phyloP scores from a whole-genome alignment of 2,113 vertebrate species.

The Corynorhinus townsendii region DNA sequence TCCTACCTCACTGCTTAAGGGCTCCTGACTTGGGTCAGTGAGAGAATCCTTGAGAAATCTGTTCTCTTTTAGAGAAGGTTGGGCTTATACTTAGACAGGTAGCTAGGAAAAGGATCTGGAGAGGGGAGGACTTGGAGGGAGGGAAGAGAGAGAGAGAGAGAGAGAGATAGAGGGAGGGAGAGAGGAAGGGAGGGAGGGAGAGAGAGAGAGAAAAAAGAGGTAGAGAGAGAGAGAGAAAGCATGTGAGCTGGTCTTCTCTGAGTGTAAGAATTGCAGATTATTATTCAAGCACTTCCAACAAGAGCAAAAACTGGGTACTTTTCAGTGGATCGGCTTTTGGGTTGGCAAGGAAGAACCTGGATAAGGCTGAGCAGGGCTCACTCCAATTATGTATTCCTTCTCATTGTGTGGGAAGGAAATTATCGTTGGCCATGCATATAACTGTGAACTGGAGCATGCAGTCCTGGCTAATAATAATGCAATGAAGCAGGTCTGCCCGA shows the following conservation, averaged over 20 bases:
- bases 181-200: neutral
- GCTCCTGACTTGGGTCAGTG: neutral
- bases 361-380: neutral
- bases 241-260: neutral
- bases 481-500: neutral
- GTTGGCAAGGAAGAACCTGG: neutral
- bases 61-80: neutral
- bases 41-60: neutral
- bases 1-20: neutral
- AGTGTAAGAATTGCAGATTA: neutral
- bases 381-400: slow-evolving; percentile 1
- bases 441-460: slow-evolving; percentile 39
- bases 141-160: neutral
- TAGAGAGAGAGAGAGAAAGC: neutral
- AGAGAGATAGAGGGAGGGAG: neutral
- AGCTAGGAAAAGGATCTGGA: neutral
- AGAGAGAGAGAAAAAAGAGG: neutral
- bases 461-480: slow-evolving; percentile 48
- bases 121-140: neutral
- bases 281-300: slow-evolving; percentile 4
- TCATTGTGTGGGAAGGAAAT: slow-evolving; percentile 45
- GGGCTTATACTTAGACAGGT: neutral
- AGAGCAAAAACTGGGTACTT: neutral
- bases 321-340: neutral
- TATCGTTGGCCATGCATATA: neutral